A percentile compares a stretch with the other conserved stretches of the same genome.
These are phyloP conservation scores for Lithobius niger DNA, from an alignment of 1,140 invertebrate genomes.

Conservation along the genomic window DNA sequence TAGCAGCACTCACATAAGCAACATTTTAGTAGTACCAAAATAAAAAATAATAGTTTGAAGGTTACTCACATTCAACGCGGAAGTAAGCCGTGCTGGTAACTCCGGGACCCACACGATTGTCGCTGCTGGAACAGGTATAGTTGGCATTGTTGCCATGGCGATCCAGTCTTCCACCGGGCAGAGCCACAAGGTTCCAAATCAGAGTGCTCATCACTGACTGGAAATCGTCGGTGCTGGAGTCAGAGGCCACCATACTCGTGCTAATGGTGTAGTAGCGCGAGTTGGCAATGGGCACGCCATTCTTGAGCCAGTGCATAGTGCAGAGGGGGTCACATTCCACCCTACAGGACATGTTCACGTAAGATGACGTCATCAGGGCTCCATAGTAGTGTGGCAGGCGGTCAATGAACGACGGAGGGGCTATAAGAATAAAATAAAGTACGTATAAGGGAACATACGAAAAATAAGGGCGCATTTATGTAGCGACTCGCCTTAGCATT, in stretches of 20 bases:
- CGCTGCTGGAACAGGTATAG: constrained; percentile 66
- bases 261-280: constrained; percentile 52
- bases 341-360: constrained; percentile 66
- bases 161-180: constrained; percentile 60
- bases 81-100: constrained; percentile 68
- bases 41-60: no score
- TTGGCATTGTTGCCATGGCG: constrained; percentile 59
- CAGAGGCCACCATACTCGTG: constrained; percentile 46
- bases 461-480: no score
- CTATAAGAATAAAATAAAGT: no score
- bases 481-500: no score
- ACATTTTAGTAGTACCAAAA: no score
- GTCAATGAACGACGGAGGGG: constrained; percentile 70
- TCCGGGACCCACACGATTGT: constrained; percentile 52
- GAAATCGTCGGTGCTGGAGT: constrained; percentile 58
- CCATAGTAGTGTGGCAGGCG: constrained; percentile 64
- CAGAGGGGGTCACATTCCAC: constrained; percentile 77
- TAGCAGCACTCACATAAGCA: no score
- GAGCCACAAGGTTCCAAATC: constrained; percentile 65
- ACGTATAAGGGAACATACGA: no score
- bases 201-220: constrained; percentile 71
- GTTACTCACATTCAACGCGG: constrained; percentile 66
- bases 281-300: constrained; percentile 38
- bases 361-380: constrained; percentile 52
- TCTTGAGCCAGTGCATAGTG: constrained; percentile 66